Conservation (phyloP, 2,797 vertebrate genomes). For the Delichon dasypus region DNA sequence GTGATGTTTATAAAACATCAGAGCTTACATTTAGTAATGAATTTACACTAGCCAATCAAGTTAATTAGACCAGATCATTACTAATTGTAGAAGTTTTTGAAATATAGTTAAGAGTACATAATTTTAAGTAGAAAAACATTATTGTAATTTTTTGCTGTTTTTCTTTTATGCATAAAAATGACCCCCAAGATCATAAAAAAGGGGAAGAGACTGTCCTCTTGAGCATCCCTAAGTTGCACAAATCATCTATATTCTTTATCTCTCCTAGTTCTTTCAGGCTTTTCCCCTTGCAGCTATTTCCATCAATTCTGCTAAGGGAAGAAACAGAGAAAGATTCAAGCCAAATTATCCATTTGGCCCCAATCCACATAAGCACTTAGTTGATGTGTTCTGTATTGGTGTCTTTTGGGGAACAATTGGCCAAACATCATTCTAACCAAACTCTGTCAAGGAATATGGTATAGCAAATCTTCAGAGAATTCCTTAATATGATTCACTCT, state of each 20-base stretch:
- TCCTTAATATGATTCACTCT: neutral
- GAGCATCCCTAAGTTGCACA: neutral
- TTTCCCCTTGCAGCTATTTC: neutral
- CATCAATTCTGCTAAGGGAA: neutral
- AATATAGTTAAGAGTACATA: neutral
- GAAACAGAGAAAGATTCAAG: neutral
- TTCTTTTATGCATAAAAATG: neutral
- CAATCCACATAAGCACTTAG: conserved; percentile 20
- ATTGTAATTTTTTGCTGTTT: neutral
- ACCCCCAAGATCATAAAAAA: neutral
- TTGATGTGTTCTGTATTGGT: neutral
- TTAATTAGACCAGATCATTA: neutral
- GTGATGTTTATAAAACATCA: neutral
- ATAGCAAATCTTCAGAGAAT: neutral
- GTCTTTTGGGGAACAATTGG: neutral
- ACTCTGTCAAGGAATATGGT: neutral
- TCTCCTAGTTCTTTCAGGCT: neutral
- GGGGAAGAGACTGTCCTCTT: neutral
- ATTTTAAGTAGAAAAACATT: neutral
- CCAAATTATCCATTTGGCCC: conserved; percentile 37
- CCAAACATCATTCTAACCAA: neutral
- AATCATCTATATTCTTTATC: neutral
- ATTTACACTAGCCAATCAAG: neutral
- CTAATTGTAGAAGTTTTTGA: neutral
- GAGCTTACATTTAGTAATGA: neutral